Evolutionary conservation across 2,888 invertebrate species (phyloP), one percentile per base, ranked within the genome.

Genomic region (Lithophane socia): DNA sequence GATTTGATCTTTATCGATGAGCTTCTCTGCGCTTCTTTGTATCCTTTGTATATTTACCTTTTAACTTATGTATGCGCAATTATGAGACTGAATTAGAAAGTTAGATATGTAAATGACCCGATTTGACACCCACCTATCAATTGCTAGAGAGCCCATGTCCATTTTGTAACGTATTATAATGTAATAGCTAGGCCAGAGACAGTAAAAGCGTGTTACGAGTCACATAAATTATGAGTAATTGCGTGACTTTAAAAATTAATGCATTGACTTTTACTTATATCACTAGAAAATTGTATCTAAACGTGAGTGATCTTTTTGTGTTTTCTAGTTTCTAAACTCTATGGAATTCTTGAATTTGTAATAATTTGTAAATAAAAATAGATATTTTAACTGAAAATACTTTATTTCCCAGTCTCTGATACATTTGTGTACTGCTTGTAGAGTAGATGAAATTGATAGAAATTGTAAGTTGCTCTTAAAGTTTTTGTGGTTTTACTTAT

Each of bases 81-180:
- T 93, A 95, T 94, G 95, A 96, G 96, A 96, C 96, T 96, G 96
- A 96, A 93, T 94, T 96, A 96, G 94, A 87, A 91, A 89, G 87
- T 91, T 95, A 95, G 94, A 92, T 86, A 90, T 92, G 91, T 85
- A 87, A 87, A 87, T 71, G 77, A 91, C 90, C 92, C 90, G 75
- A 86, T 80, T 86, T 88, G 83, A 90, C 87, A 90, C 86, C 91
- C 90, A 89, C 84, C 86, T 75, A 81, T 79, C 81, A 84, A 88
- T 73, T 87, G 90, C 90, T 91, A 91, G 88, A 88, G 63, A 83
- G 68, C 77, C 88, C 85, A 77, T 87, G 86, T 91, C 89, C 91
- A 89, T 88, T 87, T 81, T 79, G 66, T 88, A 87, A 77, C 69
- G 58, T 86, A 61, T 67, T 74, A 69, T 76, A 84, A 77, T 75